A percentile compares a stretch with the other conserved stretches of the same genome.
These are phyloP conservation scores for Mechanitis messenoides DNA, from an alignment of 2,888 invertebrate species.

Conservation along the genomic window DNA sequence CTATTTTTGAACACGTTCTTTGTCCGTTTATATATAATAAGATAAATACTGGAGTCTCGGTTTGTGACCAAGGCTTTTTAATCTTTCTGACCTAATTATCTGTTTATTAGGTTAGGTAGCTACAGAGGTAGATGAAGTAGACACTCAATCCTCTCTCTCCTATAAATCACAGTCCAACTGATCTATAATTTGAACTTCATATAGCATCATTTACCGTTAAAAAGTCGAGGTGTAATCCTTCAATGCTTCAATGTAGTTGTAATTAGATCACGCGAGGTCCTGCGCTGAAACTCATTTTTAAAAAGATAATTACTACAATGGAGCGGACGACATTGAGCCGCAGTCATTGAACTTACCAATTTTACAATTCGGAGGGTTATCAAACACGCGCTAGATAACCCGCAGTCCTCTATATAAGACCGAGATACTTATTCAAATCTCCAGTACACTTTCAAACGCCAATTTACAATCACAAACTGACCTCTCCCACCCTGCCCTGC, in stretches of 20 bases:
- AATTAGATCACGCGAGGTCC: background rate
- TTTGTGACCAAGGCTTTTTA: slow-evolving; percentile 50
- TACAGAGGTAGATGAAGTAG: background rate
- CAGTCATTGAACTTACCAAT: slow-evolving; percentile 67
- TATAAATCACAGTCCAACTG: too few species aligned
- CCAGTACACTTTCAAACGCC: slow-evolving; percentile 54
- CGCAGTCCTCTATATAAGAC: slow-evolving; percentile 50
- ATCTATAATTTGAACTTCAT: too few species aligned
- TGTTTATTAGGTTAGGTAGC: slow-evolving; percentile 36
- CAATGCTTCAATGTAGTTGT: too few species aligned
- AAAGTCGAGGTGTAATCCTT: too few species aligned
- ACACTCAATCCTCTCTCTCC: too few species aligned
- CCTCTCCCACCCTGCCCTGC: slow-evolving; percentile 19
- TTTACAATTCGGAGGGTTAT: slow-evolving; percentile 63
- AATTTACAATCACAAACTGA: slow-evolving; percentile 42
- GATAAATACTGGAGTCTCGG: slow-evolving; percentile 49
- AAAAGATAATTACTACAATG: slow-evolving; percentile 66
- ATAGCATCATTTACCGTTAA: too few species aligned
- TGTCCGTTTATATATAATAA: slow-evolving; percentile 49
- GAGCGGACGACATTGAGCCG: slow-evolving; percentile 61
- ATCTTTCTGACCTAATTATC: slow-evolving; percentile 62
- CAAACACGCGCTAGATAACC: slow-evolving; percentile 71
- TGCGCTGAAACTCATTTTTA: slow-evolving; percentile 35
- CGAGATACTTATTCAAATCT: slow-evolving; percentile 41
- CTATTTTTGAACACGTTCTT: slow-evolving; percentile 28